A percentile compares a stretch with the other conserved stretches of the same genome.
phyloP scores from a whole-genome alignment of 1,140 invertebrate species.

The Meloidogyne hapla region DNA sequence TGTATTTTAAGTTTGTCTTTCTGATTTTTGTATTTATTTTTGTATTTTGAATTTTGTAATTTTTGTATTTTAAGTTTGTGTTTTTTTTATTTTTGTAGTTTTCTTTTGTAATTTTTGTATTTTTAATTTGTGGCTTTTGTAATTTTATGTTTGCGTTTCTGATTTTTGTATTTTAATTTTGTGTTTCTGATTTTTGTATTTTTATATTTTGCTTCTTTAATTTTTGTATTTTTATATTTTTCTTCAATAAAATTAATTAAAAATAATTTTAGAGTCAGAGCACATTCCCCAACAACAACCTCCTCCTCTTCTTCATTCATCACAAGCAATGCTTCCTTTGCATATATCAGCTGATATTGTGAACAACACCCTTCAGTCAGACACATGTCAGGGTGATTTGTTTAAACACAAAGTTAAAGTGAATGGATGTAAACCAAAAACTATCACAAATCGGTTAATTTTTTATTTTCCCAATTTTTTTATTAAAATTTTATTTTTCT shows the following conservation, averaged over 20 bases:
- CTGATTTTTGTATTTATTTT: too few relatives aligned
- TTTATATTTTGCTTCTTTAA: not conserved
- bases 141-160: not conserved
- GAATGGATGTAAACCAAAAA: constrained; percentile 48
- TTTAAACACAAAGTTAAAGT: constrained; percentile 53
- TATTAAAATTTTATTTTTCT: constrained; percentile 7
- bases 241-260: not conserved
- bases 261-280: not conserved
- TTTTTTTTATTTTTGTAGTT: not conserved
- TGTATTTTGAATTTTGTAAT: not conserved
- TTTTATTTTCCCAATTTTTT: not conserved
- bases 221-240: not conserved
- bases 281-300: not conserved
- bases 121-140: not conserved
- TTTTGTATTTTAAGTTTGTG: too few relatives aligned
- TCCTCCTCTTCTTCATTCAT: not conserved
- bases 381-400: constrained; percentile 45
- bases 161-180: not conserved
- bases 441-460: constrained; percentile 42
- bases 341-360: constrained; percentile 26
- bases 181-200: not conserved
- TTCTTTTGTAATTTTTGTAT: not conserved
- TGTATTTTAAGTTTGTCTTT: too few relatives aligned
- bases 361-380: constrained; percentile 14
- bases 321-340: not conserved